Evolutionary conservation across 37 sponge, comb jelly and placozoan genomes (phyloP), one percentile per base, ranked within the genome.

Genomic region (Dysidea cf. avara): DNA sequence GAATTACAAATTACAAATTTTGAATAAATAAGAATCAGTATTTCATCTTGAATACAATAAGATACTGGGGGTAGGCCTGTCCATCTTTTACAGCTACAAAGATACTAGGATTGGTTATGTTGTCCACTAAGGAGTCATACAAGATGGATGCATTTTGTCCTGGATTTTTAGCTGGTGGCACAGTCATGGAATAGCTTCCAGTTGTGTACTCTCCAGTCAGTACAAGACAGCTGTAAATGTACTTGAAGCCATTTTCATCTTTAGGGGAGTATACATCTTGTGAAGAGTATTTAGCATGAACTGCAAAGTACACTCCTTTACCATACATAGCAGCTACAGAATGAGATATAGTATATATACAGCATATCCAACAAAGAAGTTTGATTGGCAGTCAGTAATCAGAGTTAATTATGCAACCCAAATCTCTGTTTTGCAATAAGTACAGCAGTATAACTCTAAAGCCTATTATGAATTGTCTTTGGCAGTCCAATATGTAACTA

Each of bases 61-160:
- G 70, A 37, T 84, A 89, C 64, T 89, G 76, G 2, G 90, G 90
- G 35, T 89, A 89, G 0, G 72, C 77, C 47, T 89, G 90, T 29
- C 76, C 39, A 56, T 89, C 90, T 33, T 66, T 46, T 46, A 80
- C 50, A 25, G 78, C 72, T 3, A 89, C 90, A 80, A 79, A 83
- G 7, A 89, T 89, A 2, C 77, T 69, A 29, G 90, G 90, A 29
- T 75, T 71, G 0, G 24, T 12, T 9, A 29, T 36, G 39, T 79
- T 63, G 4, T 89, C 77, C 11, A 89, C 90, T 21, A 80, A 51
- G 5, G 90, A 64, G 68, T 89, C 90, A 69, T 58, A 76, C 31
- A 80, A 61, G 7, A 66, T 59, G n/a, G n/a, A n/a, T n/a, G n/a
- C n/a, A 36, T 71, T 71, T 26, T n/a, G 3, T 20, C 54, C 61